A percentile compares a stretch with the other conserved stretches of the same genome.
These are phyloP conservation scores for Subanguina moxae DNA, from an alignment of 1,140 invertebrate genomes.

Conservation along the genomic window DNA sequence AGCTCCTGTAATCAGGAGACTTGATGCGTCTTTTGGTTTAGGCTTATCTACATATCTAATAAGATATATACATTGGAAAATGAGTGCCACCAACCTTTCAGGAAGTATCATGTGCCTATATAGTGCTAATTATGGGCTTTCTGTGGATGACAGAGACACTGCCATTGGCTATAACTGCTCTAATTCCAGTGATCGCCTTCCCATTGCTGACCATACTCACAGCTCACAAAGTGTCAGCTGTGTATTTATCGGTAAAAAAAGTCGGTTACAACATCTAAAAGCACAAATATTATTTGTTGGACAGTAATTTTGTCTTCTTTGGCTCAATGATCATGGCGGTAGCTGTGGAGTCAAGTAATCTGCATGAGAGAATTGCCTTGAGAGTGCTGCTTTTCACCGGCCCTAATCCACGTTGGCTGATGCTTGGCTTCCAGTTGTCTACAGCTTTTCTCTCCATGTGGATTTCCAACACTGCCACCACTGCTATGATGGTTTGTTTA, in stretches of 20 bases:
- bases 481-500: constrained; percentile 64
- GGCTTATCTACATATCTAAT: neutral
- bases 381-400: constrained; percentile 62
- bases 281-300: constrained; percentile 43
- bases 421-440: constrained; percentile 36
- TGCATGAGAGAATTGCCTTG: constrained; percentile 78
- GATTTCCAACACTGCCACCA: constrained; percentile 61
- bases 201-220: constrained; percentile 58
- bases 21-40: neutral
- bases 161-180: constrained; percentile 60
- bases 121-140: constrained; percentile 46
- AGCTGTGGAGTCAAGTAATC: constrained; percentile 75
- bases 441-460: constrained; percentile 59
- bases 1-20: neutral
- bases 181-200: constrained; percentile 60
- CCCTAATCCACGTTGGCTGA: constrained; percentile 41
- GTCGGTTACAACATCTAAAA: too few relatives aligned
- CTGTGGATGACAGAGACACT: constrained; percentile 61
- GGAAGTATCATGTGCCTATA: constrained; percentile 51
- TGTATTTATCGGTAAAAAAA: constrained; percentile 58
- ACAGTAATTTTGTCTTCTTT: constrained; percentile 78
- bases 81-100: too few relatives aligned
- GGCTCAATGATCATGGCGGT: constrained; percentile 73
- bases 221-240: constrained; percentile 52
- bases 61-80: neutral